These are phyloP conservation scores for Atherinosoma microstoma DNA, from an alignment of 2,797 vertebrate species.

Conservation along the genomic window DNA sequence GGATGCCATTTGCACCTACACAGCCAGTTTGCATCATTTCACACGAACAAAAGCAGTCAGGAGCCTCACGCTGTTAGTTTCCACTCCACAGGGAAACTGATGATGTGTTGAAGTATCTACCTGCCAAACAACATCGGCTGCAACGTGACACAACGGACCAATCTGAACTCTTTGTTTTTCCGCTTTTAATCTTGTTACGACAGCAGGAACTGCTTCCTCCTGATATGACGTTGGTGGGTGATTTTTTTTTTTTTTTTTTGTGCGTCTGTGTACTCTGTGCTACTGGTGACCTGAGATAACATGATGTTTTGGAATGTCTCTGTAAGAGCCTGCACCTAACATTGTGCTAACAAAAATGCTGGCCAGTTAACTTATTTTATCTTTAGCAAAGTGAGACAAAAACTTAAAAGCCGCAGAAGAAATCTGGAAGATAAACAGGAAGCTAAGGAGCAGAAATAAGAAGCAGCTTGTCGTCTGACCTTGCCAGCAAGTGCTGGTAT, in stretches of 20 bases:
- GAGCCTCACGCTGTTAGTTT: not conserved
- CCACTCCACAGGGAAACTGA: too few relatives aligned
- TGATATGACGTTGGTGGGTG: slow-evolving; percentile 10
- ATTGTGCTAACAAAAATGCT: not conserved
- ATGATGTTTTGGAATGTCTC: slow-evolving; percentile 3
- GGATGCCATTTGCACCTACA: not conserved
- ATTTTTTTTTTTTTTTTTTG: not conserved
- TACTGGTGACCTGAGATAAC: slow-evolving; percentile 3
- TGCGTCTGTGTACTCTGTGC: slow-evolving; percentile 1
- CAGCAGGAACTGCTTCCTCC: slow-evolving; percentile 30
- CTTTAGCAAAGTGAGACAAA: not conserved
- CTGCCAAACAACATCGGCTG: not conserved
- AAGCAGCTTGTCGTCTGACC: slow-evolving; percentile 71
- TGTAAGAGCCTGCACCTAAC: not conserved
- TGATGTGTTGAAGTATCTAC: not conserved
- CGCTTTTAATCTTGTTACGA: not conserved
- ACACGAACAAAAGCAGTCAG: not conserved
- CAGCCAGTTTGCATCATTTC: not conserved
- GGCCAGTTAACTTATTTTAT: not conserved
- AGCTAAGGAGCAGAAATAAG: not conserved
- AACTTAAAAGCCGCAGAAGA: not conserved
- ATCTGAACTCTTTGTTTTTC: slow-evolving; percentile 8
- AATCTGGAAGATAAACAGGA: not conserved
- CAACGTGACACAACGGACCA: slow-evolving; percentile 8
- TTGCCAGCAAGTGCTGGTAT: slow-evolving; percentile 92